Evolutionary conservation across 2,797 vertebrate genomes (phyloP), one percentile per base, ranked within the genome.

Genomic region (Sylvilagus floridanus): DNA sequence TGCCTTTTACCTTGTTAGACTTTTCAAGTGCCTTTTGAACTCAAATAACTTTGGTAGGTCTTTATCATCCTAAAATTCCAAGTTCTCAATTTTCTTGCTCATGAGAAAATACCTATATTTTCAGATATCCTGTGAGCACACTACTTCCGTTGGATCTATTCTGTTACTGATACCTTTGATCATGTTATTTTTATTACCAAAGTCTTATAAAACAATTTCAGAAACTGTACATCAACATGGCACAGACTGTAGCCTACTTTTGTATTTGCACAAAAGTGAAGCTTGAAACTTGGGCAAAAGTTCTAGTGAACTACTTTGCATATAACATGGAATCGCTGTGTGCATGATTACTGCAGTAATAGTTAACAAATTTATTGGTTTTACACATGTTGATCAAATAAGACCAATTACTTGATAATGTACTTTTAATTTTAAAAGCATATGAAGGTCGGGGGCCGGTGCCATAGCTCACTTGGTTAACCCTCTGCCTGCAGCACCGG

Each of bases 181-280:
- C 42, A 47, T 47, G 42, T 47, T 47, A 9, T 47, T 47, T 2
- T 47, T 47, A 99, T 99, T 99, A 99, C 98, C 98, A 99, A 99
- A 99, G 98, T 98, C 98, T 97, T 99, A 98, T 99, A 99, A 99
- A 99, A 99, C 98, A 98, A 98, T 98, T 98, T 98, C 98, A 98
- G 98, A 99, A 99, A 99, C 99, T 99, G 98, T 98, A 99, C 98
- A 99, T 98, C 97, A 95, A 98, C 98, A 98, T 98, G 98, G 98
- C 98, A 98, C 98, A 98, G 98, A 98, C 97, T 97, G 98, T 93
- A 98, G 98, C 98, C 98, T 98, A 99, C 97, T 98, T 98, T 93
- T 98, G 97, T 95, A 96, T 97, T 97, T 95, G 97, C 97, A 98
- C 98, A 98, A 98, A 98, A 98, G 97, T 97, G 96, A 98, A 98